Evolutionary conservation across 1,140 invertebrate species (phyloP), one percentile per base, ranked within the genome.

Genomic region (Spodoptera litura): DNA sequence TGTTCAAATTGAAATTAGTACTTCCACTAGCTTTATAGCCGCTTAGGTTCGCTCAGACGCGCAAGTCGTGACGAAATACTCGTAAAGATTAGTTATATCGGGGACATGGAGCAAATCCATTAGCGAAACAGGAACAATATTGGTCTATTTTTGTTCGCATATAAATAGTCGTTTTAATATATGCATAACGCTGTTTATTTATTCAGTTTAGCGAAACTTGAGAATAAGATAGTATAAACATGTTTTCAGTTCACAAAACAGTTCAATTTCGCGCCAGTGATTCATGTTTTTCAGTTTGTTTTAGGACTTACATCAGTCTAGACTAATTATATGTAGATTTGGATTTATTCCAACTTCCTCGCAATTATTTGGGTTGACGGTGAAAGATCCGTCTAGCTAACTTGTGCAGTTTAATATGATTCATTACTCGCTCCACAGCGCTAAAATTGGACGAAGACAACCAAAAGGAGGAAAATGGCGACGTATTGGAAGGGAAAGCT

Each of bases 361-460:
- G 38, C 76, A 35, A 72, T 58, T 71, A 81, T 79, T 66, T 76
- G 61, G 79, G 66, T 70, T 80, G 78, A 77, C 74, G 52, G 31
- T 62, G 31, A 68, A 44, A 52, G 38, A 78, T 71, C 12, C 49
- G 66, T 71, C 66, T 78, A 38, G 44, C 66, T 78, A 51, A 78
- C 15, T 49, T 31, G 11, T 53, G 35, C 44, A 71, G 66, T 71
- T 58, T 64, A 61, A 62, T 77, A 83, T 81, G 78, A 79, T 64
- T 79, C 62, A 83, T 78, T 38, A 38, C 72, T 59, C 61, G 25
- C 80, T 79, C 49, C 53, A 53, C 89, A 95, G 94, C 95, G 15
- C 83, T 96, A 25, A 95, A 96, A 86, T 86, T 96, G 58, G 95
- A 96, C 25, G 95, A 96, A 44, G 94, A 93, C 11, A 82, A 94